Evolutionary conservation across 2,888 invertebrate genomes (phyloP).

Genomic region (Andrena hattorfiana): DNA sequence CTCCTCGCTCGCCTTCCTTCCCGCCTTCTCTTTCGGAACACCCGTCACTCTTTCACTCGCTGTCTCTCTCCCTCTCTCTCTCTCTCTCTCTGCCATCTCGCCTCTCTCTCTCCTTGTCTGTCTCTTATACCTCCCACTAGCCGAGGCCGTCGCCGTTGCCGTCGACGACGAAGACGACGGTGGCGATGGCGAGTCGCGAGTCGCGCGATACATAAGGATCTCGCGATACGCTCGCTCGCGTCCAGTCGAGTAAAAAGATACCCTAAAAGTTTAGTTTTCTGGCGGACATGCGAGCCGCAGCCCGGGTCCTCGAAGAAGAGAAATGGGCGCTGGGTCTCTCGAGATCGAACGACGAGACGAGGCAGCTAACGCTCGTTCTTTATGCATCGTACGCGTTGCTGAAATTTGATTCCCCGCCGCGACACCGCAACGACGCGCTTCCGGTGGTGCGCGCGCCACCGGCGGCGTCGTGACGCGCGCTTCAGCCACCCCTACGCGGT

Average conservation of each 20-base stretch:
- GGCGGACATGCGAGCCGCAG: constrained; percentile 53
- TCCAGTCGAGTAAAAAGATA: constrained; percentile 55
- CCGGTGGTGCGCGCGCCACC: constrained; percentile 51
- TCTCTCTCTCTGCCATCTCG: neutral
- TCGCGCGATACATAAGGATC: constrained; percentile 68
- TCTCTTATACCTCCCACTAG: constrained; percentile 60
- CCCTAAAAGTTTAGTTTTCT: constrained; percentile 70
- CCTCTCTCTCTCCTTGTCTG: constrained; percentile 36
- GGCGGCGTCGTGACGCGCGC: neutral
- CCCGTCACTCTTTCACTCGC: constrained; percentile 9
- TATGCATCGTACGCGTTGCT: constrained; percentile 46
- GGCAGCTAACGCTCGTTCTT: constrained; percentile 25
- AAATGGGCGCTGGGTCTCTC: constrained; percentile 41
- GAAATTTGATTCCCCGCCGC: constrained; percentile 75
- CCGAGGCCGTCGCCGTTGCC: constrained; percentile 38
- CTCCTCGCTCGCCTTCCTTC: constrained; percentile 17
- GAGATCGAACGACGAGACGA: constrained; percentile 39
- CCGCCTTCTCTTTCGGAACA: constrained; percentile 40
- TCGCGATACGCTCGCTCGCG: constrained; percentile 56
- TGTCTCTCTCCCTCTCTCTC: constrained; percentile 12
- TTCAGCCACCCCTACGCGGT: neutral
- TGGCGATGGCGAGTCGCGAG: constrained; percentile 35
- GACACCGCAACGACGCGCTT: constrained; percentile 66
- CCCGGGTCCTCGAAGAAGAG: constrained; percentile 48
- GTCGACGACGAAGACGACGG: constrained; percentile 23